Base-by-base conservation (phyloP, 1,140 invertebrate species). In the Nasonia giraulti region DNA sequence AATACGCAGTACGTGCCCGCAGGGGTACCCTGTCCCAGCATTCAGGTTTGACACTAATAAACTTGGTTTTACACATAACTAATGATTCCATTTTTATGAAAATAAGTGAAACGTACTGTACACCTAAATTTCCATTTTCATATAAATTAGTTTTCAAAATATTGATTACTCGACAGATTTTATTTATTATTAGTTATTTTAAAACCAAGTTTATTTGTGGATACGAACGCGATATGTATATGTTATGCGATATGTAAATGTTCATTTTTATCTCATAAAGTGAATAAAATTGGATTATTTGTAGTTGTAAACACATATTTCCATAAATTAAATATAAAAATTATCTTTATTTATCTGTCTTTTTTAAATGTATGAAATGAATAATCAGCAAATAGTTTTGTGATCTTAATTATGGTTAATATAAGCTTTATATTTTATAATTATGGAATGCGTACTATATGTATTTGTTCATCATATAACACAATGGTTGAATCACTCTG, bases 1-100 rank as follows among this genome's bases (percentile, higher is more conserved):
- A 89, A 88, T 90, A 86, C 87, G 87, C 92, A 91, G 93, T 89
- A 92, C 94, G 91, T 94, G 94, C 95, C 94, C 95, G 95, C 96
- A 97, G 97, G 95, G 96, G 96, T 97, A 97, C 97, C 97, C 97
- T 97, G 97, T 98, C 97, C 97, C 97, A 98, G 97, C 97, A 98
- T 98, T 97, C 97, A 98, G 97, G 97, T 97, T 96, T 95, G 84
- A 91, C 87, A 87, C 90, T 91, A 89, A 90, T 87, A 89, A 92
- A 90, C 91, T 91, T 89, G 91, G 90, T 91, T 90, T 85, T 87
- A 85, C 55, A 68, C 0, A 71, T 31, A 33, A 71, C 31, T 17
- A 2, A 17, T 50, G n/a, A 5, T 62, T n/a, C 0, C 17, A 62
- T 20, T 1, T 14, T 17, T 17, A 55, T 17, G 7, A 62, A 62